A percentile compares a stretch with the other conserved stretches of the same genome.
Evolutionary conservation across 1,140 invertebrate species (phyloP).

Genomic region (Leptonema lineaticorne): DNA sequence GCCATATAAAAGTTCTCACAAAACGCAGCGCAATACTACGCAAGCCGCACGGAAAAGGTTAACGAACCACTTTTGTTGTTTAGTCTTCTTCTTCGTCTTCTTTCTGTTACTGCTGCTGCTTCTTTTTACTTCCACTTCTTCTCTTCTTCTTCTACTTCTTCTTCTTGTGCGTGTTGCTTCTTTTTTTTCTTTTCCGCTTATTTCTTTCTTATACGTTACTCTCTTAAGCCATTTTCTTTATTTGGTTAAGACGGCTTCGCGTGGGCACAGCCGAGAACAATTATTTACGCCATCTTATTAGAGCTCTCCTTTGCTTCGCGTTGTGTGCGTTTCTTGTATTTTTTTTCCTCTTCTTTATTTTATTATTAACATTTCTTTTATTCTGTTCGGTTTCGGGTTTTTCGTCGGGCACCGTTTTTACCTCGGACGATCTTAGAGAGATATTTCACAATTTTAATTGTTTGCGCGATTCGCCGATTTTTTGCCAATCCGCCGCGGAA

Average conservation of each 20-base stretch:
- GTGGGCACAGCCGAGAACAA: constrained; percentile 37
- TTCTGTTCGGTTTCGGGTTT: background rate
- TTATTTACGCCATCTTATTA: constrained; percentile 43
- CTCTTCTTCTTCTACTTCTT: constrained; percentile 12
- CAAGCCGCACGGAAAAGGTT: constrained; percentile 24
- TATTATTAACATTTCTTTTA: background rate
- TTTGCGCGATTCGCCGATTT: constrained; percentile 2
- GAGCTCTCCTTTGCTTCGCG: constrained; percentile 21
- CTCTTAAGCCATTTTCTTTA: constrained; percentile 38
- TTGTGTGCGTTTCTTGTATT: background rate
- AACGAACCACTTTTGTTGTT: constrained; percentile 35
- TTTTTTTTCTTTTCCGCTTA: constrained; percentile 20
- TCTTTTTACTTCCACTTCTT: constrained; percentile 23
- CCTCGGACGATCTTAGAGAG: background rate
- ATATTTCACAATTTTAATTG: constrained; percentile 19
- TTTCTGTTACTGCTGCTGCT: constrained; percentile 4
- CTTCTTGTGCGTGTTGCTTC: constrained; percentile 20
- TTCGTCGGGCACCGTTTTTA: background rate
- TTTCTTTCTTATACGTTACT: constrained; percentile 21
- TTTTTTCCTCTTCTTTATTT: constrained; percentile 22
- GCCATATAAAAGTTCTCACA: constrained; percentile 14
- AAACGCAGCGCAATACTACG: constrained; percentile 16
- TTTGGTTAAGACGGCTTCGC: constrained; percentile 41
- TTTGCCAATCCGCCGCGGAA: background rate
- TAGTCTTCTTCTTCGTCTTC: constrained; percentile 18